phyloP scores from a whole-genome alignment of 2,888 invertebrate species.

The Camponotus fellah region DNA sequence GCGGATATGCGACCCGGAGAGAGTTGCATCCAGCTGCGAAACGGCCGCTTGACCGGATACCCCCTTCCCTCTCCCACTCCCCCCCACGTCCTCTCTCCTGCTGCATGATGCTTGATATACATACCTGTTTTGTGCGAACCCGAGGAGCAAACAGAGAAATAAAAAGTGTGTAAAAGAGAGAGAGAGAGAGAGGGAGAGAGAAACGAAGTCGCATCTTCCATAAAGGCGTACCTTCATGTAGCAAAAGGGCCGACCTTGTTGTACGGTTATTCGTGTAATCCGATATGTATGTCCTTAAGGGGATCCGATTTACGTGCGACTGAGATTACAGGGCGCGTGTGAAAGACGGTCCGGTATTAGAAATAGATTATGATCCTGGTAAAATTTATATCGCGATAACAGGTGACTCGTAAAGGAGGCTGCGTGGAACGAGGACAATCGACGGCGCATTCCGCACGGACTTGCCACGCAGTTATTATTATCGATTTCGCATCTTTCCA shows the following conservation, averaged over 20 bases:
- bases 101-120: conserved; percentile 45
- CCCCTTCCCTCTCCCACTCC: not conserved
- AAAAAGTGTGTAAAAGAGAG: not conserved
- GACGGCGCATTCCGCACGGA: conserved; percentile 15
- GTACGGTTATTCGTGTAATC: conserved; percentile 7
- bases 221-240: conserved; percentile 11
- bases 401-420: conserved; percentile 33
- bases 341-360: conserved; percentile 26
- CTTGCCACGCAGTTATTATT: conserved; percentile 40
- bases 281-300: conserved; percentile 27
- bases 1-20: conserved; percentile 17
- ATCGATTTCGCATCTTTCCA: conserved; percentile 50
- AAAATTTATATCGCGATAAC: conserved; percentile 48
- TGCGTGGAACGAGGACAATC: conserved; percentile 31
- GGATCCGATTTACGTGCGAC: conserved; percentile 11
- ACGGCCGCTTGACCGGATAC: conserved; percentile 42
- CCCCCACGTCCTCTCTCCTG: not conserved
- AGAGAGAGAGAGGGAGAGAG: not conserved
- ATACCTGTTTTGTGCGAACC: conserved; percentile 40
- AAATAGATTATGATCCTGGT: conserved; percentile 30
- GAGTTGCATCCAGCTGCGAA: conserved; percentile 46
- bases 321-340: not conserved
- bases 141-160: conserved; percentile 17
- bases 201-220: conserved; percentile 35
- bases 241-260: conserved; percentile 42